A percentile compares a stretch with the other conserved stretches of the same genome.
phyloP scores from a whole-genome alignment of 1,140 invertebrate species.

The Drosophila nigrodunni region DNA sequence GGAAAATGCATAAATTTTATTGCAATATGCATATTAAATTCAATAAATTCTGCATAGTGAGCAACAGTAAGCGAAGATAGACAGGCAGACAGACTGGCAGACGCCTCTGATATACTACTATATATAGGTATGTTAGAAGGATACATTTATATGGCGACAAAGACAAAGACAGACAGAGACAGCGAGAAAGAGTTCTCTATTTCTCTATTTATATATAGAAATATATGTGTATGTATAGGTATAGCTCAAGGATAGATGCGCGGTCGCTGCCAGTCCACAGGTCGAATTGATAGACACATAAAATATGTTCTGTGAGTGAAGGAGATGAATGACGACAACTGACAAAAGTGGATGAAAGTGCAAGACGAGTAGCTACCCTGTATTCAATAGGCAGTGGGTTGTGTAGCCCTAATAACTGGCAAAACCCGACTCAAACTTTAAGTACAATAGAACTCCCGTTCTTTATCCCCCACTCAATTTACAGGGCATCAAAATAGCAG shows the following conservation, averaged over 20 bases:
- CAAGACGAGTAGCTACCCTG: background rate
- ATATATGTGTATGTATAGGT: background rate
- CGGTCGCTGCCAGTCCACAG: conserved; percentile 15
- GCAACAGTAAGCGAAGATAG: conserved; percentile 17
- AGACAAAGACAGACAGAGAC: background rate
- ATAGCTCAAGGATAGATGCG: conserved; percentile 32
- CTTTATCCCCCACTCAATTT: background rate
- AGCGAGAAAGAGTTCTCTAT: conserved; percentile 2
- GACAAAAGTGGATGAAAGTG: background rate
- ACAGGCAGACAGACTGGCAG: conserved; percentile 9
- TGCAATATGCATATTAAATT: conserved; percentile 82
- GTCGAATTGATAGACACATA: conserved; percentile 50
- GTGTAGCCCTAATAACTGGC: too few relatives aligned
- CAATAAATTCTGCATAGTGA: conserved; percentile 67
- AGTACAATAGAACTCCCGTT: background rate
- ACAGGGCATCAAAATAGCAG: conserved; percentile 5
- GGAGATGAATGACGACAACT: conserved; percentile 27
- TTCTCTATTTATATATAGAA: background rate
- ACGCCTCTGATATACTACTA: conserved; percentile 16
- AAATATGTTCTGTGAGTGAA: conserved; percentile 27
- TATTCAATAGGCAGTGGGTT: background rate
- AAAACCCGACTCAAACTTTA: background rate
- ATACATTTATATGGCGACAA: background rate
- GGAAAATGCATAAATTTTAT: conserved; percentile 68
- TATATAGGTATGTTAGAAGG: conserved; percentile 4